Percentiles rank a stretch among this genome's conserved stretches.
These are phyloP conservation scores for Nansenia antarctica DNA, from an alignment of 2,113 vertebrate genomes.

Conservation along the genomic window DNA sequence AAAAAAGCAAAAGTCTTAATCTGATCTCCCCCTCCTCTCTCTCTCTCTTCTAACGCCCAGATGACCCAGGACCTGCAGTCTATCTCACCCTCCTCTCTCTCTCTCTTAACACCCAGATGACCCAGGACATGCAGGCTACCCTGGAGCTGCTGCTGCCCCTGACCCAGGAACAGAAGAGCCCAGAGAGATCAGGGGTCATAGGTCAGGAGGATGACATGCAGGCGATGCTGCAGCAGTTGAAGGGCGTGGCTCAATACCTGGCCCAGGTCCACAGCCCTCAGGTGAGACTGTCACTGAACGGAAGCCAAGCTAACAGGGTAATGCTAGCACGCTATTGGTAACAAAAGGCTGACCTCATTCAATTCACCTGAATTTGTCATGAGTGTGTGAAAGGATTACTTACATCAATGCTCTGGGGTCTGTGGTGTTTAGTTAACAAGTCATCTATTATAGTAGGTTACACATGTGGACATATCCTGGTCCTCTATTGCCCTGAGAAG, in stretches of 20 bases:
- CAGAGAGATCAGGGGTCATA: conserved; percentile 11
- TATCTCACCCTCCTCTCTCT: too few species aligned
- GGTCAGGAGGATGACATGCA: conserved; percentile 49
- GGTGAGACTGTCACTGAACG: conserved; percentile 53
- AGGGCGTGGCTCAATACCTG: conserved; percentile 58
- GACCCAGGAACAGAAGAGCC: conserved; percentile 14
- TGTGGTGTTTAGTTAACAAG: too few species aligned
- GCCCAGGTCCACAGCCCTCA: conserved; percentile 46
- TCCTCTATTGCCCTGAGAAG: not conserved
- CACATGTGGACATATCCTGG: too few species aligned
- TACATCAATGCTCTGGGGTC: not conserved
- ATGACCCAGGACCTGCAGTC: conserved; percentile 62
- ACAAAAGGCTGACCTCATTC: conserved; percentile 30
- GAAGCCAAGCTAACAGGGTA: not conserved
- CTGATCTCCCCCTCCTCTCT: not conserved
- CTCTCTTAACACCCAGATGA: conserved; percentile 51
- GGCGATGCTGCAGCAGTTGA: conserved; percentile 58
- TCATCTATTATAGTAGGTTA: too few species aligned
- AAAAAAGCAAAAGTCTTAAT: not conserved
- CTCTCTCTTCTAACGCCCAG: conserved; percentile 37
- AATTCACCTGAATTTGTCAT: not conserved
- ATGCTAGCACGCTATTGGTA: not conserved
- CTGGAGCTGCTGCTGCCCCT: conserved; percentile 63
- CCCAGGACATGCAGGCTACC: conserved; percentile 62
- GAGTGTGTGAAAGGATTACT: not conserved